Percentiles rank a stretch among this genome's conserved stretches.
phyloP scores from a whole-genome alignment of 2,888 invertebrate genomes.

The Ectemnius cavifrons region DNA sequence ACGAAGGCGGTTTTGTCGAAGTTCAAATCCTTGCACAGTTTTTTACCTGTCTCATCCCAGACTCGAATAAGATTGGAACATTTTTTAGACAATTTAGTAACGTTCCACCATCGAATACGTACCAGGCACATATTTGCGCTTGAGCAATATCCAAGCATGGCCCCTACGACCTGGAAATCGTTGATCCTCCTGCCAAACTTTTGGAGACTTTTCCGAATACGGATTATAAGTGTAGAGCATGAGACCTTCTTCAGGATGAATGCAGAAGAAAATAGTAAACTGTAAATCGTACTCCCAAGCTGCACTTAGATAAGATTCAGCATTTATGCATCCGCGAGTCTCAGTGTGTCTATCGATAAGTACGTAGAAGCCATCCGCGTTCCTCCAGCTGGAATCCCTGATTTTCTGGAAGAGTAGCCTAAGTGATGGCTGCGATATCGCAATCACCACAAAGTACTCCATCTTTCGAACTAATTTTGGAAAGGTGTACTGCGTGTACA shows the following conservation, averaged over 20 bases:
- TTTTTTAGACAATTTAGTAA: not conserved
- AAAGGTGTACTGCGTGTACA: conserved; percentile 11
- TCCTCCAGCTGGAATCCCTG: conserved; percentile 55
- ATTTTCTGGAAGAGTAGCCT: conserved; percentile 38
- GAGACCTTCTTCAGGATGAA: conserved; percentile 45
- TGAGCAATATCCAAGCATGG: conserved; percentile 56
- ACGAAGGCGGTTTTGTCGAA: conserved; percentile 51
- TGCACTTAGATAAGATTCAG: conserved; percentile 41
- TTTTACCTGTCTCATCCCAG: not conserved
- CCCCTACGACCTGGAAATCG: conserved; percentile 36
- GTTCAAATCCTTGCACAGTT: conserved; percentile 42
- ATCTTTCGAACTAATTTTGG: conserved; percentile 29
- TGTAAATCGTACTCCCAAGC: conserved; percentile 56
- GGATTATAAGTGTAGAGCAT: conserved; percentile 57
- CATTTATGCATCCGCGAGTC: conserved; percentile 47
- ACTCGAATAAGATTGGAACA: not conserved
- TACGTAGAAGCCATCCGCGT: conserved; percentile 47
- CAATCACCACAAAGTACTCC: conserved; percentile 35
- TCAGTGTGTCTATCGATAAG: conserved; percentile 44
- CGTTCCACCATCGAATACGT: not conserved
- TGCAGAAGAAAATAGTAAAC: conserved; percentile 50
- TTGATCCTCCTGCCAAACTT: conserved; percentile 42
- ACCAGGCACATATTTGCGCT: conserved; percentile 28
- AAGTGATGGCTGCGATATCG: conserved; percentile 38
- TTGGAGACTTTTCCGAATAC: conserved; percentile 37